phyloP scores from a whole-genome alignment of 2,888 invertebrate genomes.

The Scelioninae gen. 1 region DNA sequence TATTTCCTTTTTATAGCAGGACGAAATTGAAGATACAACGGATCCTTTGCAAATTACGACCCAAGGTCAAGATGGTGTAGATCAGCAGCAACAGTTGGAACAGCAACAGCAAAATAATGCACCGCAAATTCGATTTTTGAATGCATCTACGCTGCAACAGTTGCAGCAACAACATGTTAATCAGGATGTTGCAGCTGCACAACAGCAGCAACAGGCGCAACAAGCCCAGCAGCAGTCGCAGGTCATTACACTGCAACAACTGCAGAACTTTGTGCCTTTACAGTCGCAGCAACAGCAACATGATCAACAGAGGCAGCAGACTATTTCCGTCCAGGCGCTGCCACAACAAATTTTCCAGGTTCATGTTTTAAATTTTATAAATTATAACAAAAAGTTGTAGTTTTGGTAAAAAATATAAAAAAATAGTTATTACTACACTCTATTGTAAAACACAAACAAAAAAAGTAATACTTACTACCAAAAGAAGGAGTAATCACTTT shows the following conservation, averaged over 20 bases:
- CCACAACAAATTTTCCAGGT: constrained; percentile 86
- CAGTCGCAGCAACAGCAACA: constrained; percentile 82
- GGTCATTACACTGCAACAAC: constrained; percentile 85
- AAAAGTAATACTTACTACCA: no score
- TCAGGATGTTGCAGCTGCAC: constrained; percentile 82
- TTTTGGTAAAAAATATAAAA: neutral
- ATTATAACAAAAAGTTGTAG: no score
- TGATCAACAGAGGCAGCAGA: constrained; percentile 81
- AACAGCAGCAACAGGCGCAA: constrained; percentile 82
- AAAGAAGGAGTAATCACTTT: no score
- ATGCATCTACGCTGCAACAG: constrained; percentile 82
- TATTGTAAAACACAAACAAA: no score
- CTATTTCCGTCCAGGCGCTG: constrained; percentile 85
- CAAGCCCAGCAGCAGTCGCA: constrained; percentile 83
- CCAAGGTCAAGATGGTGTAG: constrained; percentile 74
- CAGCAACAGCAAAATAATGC: constrained; percentile 75
- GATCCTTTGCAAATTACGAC: constrained; percentile 77
- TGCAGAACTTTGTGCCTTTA: constrained; percentile 85
- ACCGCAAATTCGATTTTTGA: constrained; percentile 81
- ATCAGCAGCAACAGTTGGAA: constrained; percentile 77
- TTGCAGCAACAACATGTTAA: constrained; percentile 80
- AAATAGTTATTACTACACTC: no score
- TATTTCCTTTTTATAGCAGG: constrained; percentile 70
- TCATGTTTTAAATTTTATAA: neutral
- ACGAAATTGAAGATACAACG: constrained; percentile 80